Evolutionary conservation across 2,797 vertebrate genomes (phyloP).

Genomic region (Sebastes matsubarae): DNA sequence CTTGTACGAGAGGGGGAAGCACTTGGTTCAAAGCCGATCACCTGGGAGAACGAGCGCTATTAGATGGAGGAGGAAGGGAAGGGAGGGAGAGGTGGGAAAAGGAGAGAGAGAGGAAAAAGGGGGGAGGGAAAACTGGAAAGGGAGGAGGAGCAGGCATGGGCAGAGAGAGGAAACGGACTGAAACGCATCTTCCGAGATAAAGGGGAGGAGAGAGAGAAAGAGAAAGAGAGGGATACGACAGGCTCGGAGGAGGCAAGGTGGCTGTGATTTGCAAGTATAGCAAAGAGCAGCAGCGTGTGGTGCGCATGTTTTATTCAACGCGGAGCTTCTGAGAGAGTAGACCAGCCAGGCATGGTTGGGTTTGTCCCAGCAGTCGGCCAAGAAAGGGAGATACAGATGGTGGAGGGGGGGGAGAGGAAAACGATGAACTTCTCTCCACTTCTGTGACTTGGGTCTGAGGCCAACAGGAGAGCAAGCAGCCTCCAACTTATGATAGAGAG

Average conservation of each 20-base stretch:
- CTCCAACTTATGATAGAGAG: not conserved
- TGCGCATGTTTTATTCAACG: constrained; percentile 76
- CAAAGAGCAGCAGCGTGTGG: constrained; percentile 53
- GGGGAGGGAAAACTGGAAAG: constrained; percentile 4
- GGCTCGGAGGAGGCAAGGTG: constrained; percentile 37
- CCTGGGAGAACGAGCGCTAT: constrained; percentile 69
- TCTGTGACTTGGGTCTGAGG: not conserved
- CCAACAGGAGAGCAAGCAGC: not conserved
- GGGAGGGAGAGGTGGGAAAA: not conserved
- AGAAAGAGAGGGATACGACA: constrained; percentile 10
- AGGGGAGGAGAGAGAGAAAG: constrained; percentile 18
- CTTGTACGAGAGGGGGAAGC: constrained; percentile 37
- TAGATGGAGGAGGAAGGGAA: constrained; percentile 36
- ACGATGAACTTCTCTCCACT: not conserved
- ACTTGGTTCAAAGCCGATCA: constrained; percentile 60
- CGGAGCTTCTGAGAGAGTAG: constrained; percentile 33
- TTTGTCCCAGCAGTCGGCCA: constrained; percentile 48
- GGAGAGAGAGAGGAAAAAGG: not conserved
- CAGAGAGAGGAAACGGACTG: constrained; percentile 19
- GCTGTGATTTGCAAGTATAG: constrained; percentile 62
- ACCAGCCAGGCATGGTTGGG: constrained; percentile 47
- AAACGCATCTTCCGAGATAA: constrained; percentile 52
- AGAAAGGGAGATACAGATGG: constrained; percentile 6
- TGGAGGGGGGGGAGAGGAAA: not conserved
- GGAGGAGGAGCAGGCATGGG: constrained; percentile 33